Evolutionary conservation across 2,888 invertebrate species (phyloP).

Genomic region (Gryllus longicercus): DNA sequence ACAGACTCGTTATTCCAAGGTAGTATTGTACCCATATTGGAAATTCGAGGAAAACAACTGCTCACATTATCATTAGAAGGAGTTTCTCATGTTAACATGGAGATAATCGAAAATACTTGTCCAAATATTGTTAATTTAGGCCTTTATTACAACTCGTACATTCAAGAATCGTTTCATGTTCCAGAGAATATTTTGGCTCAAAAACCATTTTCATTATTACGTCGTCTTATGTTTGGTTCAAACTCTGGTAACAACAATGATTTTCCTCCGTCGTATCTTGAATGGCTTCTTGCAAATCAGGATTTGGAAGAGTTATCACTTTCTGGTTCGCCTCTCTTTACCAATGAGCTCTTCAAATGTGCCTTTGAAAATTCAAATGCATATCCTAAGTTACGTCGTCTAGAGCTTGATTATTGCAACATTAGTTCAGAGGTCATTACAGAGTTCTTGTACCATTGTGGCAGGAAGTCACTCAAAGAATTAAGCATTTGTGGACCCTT

Average conservation of each 20-base stretch:
- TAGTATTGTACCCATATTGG: conserved; percentile 36
- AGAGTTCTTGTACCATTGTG: conserved; percentile 36
- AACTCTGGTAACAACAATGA: conserved; percentile 34
- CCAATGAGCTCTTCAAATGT: conserved; percentile 35
- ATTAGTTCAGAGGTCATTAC: conserved; percentile 36
- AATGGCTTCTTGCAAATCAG: conserved; percentile 36
- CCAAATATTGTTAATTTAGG: conserved; percentile 34
- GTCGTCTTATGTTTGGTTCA: conserved; percentile 37
- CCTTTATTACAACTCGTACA: conserved; percentile 37
- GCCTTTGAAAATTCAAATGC: conserved; percentile 34
- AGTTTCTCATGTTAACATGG: conserved; percentile 35
- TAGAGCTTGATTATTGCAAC: conserved; percentile 38
- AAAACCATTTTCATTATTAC: conserved; percentile 35
- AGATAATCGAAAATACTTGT: conserved; percentile 32
- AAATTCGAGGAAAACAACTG: conserved; percentile 33
- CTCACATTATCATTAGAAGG: conserved; percentile 36
- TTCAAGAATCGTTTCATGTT: conserved; percentile 30
- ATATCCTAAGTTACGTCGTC: conserved; percentile 35
- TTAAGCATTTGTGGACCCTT: conserved; percentile 38
- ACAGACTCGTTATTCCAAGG: conserved; percentile 32
- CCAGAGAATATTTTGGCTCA: conserved; percentile 28
- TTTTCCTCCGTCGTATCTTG: conserved; percentile 36
- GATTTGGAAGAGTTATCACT: conserved; percentile 36
- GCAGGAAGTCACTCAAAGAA: conserved; percentile 35
- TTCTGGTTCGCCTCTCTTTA: conserved; percentile 37